Conservation (phyloP, 2,113 vertebrate genomes). For the mouse (Mus musculus) region DNA sequence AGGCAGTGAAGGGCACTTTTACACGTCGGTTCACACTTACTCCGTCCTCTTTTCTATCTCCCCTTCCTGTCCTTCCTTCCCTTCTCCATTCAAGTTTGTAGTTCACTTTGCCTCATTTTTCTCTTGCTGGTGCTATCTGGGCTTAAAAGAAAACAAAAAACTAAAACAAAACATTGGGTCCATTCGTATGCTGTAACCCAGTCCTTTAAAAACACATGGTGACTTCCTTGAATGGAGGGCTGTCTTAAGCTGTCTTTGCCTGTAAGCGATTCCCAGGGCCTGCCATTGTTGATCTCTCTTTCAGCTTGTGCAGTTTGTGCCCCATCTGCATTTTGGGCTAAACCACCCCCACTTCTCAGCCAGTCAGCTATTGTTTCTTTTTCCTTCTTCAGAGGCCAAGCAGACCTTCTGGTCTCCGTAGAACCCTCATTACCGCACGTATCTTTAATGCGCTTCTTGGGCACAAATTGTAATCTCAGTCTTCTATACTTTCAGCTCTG, state of each 20-base stretch:
- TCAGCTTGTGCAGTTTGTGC: not conserved
- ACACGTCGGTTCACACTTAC: not conserved
- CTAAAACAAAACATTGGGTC: not conserved
- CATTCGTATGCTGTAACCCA: not conserved
- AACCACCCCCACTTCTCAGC: not conserved
- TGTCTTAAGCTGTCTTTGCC: not conserved
- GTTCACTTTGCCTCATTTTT: rapidly evolving
- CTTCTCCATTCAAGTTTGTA: not conserved
- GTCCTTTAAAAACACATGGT: not conserved
- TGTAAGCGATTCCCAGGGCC: not conserved
- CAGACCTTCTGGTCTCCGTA: not conserved
- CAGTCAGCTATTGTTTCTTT: not conserved
- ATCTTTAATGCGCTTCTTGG: no score
- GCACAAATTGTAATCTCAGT: not conserved
- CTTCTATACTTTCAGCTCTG: no score
- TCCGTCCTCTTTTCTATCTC: rapidly evolving
- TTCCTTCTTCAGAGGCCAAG: not conserved
- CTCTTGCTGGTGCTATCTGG: not conserved
- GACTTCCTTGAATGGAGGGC: not conserved
- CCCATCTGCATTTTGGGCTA: not conserved
- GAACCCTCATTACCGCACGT: not conserved
- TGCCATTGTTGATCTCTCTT: not conserved
- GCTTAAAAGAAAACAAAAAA: not conserved
- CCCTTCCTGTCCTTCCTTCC: not conserved
- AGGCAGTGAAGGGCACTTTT: rapidly evolving